phyloP scores from a whole-genome alignment of 1,140 invertebrate species.

The Rhopalosiphum maidis region DNA sequence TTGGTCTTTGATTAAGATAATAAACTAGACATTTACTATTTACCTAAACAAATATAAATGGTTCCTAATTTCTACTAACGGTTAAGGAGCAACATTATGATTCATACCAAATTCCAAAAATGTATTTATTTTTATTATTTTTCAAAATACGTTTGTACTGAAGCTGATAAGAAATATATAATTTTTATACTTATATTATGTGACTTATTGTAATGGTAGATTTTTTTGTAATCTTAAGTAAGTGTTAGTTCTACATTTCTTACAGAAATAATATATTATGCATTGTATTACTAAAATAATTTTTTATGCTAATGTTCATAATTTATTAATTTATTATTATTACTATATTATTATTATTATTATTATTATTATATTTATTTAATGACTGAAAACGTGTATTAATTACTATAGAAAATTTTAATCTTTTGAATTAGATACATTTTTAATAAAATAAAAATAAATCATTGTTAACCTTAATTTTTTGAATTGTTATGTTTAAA shows the following conservation, averaged over 20 bases:
- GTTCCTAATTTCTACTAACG: constrained; percentile 16
- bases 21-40: not conserved
- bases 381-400: constrained; percentile 27
- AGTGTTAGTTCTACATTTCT: not conserved
- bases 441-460: constrained; percentile 1
- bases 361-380: not conserved
- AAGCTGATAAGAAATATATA: not conserved
- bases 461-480: not conserved
- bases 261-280: not conserved
- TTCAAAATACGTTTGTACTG: not conserved
- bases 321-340: not conserved
- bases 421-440: not conserved
- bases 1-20: constrained; percentile 56
- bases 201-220: not conserved
- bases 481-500: not conserved
- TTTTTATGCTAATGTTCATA: not conserved
- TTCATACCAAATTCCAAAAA: not conserved
- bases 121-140: not conserved
- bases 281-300: not conserved
- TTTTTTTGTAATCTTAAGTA: not conserved
- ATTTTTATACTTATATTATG: not conserved
- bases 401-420: not conserved
- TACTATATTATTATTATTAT: not conserved
- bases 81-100: not conserved
- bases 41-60: not conserved